Evolutionary conservation across 2,113 vertebrate species (phyloP), one percentile per base, ranked within the genome.

Genomic region (Piaya cayana): DNA sequence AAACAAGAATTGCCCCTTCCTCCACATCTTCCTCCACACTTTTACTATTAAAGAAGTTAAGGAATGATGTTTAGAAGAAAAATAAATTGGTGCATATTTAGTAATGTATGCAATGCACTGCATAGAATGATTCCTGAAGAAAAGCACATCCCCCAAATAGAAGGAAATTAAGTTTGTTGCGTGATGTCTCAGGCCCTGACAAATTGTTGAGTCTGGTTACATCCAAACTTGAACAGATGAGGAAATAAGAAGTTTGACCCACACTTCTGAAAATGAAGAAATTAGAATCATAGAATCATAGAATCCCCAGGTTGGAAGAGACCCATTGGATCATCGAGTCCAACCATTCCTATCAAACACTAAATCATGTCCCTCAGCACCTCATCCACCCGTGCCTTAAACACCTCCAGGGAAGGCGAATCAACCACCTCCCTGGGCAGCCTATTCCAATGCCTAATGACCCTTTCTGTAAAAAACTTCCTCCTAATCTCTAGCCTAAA

Each of bases 81-180:
- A 93, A 58, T 2, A 0, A 0, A 11, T 62, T 52, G 25, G 56
- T 77, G 20, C 0, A 5, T 72, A 90, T 85, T 83, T 23, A 80
- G 3, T 58, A 58, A 29, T 47, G 27, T 2, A 80, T 90, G 21
- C n/a, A 55, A 34, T 62, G 62, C 5, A 34, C 8, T 87, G 17
- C 22, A 39, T 3, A 37, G 12, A 71, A 27, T 15, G 11, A 60
- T 82, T 9, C 14, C 4, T 0, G 0, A 3, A 18, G 64, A 85
- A 43, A 82, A 62, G 5, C 6, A 6, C 55, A 58, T 86, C 72
- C 17, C 19, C 6, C 29, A 67, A 88, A 14, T 7, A 9, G 10
- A 83, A 70, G 15, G 34, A 82, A 67, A 37, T 25, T 0, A 85
- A 85, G 5, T 3, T 69, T 90, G 3, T 22, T 67, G 30, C 6